Conservation (phyloP, 2,113 vertebrate species). For the Vulpes lagopus region DNA sequence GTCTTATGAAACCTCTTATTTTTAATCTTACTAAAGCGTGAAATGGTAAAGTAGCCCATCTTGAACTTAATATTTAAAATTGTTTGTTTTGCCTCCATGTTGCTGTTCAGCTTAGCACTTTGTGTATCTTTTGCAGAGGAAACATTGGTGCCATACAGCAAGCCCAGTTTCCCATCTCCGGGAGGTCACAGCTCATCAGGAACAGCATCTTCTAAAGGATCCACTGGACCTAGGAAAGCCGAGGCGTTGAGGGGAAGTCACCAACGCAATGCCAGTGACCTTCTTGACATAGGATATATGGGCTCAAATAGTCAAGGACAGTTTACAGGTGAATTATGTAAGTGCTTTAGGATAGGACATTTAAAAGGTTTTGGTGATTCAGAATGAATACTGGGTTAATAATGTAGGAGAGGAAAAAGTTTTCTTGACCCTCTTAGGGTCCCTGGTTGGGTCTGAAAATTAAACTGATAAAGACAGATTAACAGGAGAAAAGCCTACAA, state of each 20-base stretch:
- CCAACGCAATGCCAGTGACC: conserved; percentile 94
- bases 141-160: conserved; percentile 95
- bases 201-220: conserved; percentile 98
- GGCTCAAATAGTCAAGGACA: conserved; percentile 95
- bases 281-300: conserved; percentile 93
- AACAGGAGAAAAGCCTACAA: background rate
- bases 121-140: conserved; percentile 90
- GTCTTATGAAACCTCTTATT: background rate
- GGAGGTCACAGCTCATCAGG: conserved; percentile 98
- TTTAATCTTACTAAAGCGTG: conserved; percentile 14
- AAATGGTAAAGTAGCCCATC: background rate
- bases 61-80: background rate
- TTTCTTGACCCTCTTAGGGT: background rate
- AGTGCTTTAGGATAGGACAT: conserved; percentile 83
- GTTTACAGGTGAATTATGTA: conserved; percentile 98
- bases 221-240: conserved; percentile 96
- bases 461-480: background rate
- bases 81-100: background rate
- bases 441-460: background rate
- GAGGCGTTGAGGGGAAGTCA: conserved; percentile 90
- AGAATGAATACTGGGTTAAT: background rate
- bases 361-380: background rate
- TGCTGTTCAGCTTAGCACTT: background rate
- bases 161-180: conserved; percentile 97
- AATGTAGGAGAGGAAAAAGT: background rate